phyloP scores from a whole-genome alignment of 2,113 vertebrate species.

The Cebidichthys violaceus region DNA sequence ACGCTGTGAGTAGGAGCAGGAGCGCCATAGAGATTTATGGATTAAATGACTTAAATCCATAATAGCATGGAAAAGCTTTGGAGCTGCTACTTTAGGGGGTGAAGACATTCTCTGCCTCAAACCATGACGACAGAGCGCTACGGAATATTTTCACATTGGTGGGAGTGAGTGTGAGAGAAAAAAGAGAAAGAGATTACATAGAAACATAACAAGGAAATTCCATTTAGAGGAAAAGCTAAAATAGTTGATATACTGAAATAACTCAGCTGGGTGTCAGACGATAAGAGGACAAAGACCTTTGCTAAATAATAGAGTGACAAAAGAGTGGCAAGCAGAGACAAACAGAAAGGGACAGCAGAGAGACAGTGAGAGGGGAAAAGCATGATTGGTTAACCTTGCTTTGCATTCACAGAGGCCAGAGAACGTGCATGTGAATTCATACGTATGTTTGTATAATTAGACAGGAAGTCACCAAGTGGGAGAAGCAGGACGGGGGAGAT shows the following conservation, averaged over 20 bases:
- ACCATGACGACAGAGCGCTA: constrained; percentile 23
- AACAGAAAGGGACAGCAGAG: constrained; percentile 25
- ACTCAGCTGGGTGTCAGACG: constrained; percentile 65
- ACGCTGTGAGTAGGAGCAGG: constrained; percentile 42
- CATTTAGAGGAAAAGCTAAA: constrained; percentile 78
- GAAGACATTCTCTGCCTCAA: constrained; percentile 50
- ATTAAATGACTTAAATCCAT: constrained; percentile 69
- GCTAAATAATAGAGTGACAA: constrained; percentile 73
- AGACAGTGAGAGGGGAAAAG: constrained; percentile 1
- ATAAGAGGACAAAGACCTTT: constrained; percentile 70
- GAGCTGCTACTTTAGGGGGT: constrained; percentile 55
- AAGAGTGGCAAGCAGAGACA: constrained; percentile 51
- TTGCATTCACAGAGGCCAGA: constrained; percentile 39
- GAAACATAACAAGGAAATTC: constrained; percentile 81
- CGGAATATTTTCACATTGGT: constrained; percentile 47
- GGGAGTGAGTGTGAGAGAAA: constrained; percentile 11
- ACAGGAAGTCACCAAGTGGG: constrained; percentile 64
- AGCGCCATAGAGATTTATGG: constrained; percentile 53
- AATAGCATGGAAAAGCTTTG: constrained; percentile 59
- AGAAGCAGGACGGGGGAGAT: constrained; percentile 48
- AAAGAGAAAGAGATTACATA: constrained; percentile 39
- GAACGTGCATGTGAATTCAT: constrained; percentile 36
- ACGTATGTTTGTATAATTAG: constrained; percentile 72
- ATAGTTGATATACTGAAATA: constrained; percentile 70
- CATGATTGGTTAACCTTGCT: constrained; percentile 35